Evolutionary conservation across 2,888 invertebrate genomes (phyloP), one percentile per base, ranked within the genome.

Genomic region (Cheilosia grossa): DNA sequence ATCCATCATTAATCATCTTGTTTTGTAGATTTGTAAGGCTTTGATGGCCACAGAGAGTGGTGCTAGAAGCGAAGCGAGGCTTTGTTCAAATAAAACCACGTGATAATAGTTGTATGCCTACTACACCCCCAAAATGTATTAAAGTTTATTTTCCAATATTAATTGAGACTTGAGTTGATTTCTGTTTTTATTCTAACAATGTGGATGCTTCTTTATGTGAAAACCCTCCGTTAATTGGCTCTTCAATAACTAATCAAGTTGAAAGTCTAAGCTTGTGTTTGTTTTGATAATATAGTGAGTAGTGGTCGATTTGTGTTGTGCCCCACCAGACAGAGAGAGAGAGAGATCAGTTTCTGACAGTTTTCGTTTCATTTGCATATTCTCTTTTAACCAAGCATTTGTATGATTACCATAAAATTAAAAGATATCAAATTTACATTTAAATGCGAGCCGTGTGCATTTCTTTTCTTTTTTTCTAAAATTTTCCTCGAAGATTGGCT

Each of bases 51-150:
- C 40, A 9, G 15, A 21, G 19, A 27, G 17, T 64, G 72, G 70
- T 80, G 64, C 70, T 58, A 53, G 27, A 78, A 64, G 74, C 73
- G 49, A 74, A 66, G 64, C 47, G 58, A 83, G 80, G 73, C 73
- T 77, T 66, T 75, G 73, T 64, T 15, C 19, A 51, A 51, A 51
- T 24, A 58, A 47, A 59, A 59, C 59, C 66, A 67, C 58, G 67
- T 66, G 66, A 66, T 75, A 40, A 15, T 53, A 44, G 15, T 51
- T 73, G 21, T 61, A 64, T 47, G 37, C 37, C 13, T 37, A 13
- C 13, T 13, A 4, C 44, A 17, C n/a, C 17, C 54, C n/a, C 33
- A 67, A 75, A 59, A 42, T 63, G 54, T 63, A 78, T 70, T 70
- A 69, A 77, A 75, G 37, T 53, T 17, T 44, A 64, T 56, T 64